Evolutionary conservation across 2,113 vertebrate genomes (phyloP), one percentile per base, ranked within the genome.

Genomic region (Oceanites oceanicus): DNA sequence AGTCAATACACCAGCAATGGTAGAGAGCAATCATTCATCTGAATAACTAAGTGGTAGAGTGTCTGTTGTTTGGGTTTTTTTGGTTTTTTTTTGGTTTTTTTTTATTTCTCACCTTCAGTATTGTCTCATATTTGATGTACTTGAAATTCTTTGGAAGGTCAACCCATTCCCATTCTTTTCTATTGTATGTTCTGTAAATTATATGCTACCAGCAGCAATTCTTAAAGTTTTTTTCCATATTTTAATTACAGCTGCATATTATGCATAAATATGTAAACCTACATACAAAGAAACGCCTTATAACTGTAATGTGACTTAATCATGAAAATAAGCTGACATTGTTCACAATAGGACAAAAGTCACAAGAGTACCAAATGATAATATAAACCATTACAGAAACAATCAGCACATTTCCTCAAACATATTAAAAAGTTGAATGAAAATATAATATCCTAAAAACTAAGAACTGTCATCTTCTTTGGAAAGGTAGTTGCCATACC

Each of bases 371-470:
- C 55, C 45, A 85, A 82, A 53, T 78, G 10, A 18, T 53, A 52
- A 65, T 49, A 25, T 18, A 81, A 94, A 65, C 36, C 21, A 45
- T 56, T 75, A 27, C 63, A 72, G 55, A 67, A 85, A 63, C 26
- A 75, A 73, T 56, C 34, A 58, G 52, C 34, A 5, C 9, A 3
- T 32, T 89, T 94, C 72, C 53, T 92, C 85, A 94, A 90, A 83
- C 70, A 93, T 62, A 44, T 94, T 85, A 63, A 72, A 44, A 89
- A 74, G 36, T 85, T 92, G 62, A 77, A 86, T 94, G 91, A 85
- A 93, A 90, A 86, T 80, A 50, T 36, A 75, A 76, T 50, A 47
- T 82, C 45, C n/a, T 95, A 91, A 92, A 95, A 97, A 84, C 73
- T 75, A 93, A 62, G 56, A 96, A 81, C 77, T 83, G 44, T 84